A percentile compares a stretch with the other conserved stretches of the same genome.
Evolutionary conservation across 2,113 vertebrate genomes (phyloP).

Genomic region (Dromas ardeola): DNA sequence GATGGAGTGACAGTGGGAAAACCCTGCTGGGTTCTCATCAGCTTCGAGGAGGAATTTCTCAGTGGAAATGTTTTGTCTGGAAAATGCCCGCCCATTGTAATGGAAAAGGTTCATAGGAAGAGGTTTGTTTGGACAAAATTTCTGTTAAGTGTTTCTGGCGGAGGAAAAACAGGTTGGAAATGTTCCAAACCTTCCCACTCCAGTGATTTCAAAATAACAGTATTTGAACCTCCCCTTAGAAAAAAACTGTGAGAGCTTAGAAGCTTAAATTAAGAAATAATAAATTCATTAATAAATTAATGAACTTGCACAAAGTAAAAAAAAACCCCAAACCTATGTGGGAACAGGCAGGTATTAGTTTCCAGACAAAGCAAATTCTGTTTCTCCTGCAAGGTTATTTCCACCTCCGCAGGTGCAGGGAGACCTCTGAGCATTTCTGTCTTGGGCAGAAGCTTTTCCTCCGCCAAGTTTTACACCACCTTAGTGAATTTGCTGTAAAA

Average conservation of each 20-base stretch:
- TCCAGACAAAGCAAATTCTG: neutral
- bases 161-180: conserved; percentile 17
- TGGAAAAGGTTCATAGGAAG: conserved; percentile 28
- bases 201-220: neutral
- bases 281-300: neutral
- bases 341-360: neutral
- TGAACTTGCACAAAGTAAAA: too few relatives aligned
- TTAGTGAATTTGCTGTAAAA: neutral
- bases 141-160: conserved; percentile 6
- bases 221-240: neutral
- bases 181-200: neutral
- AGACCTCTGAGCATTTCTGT: neutral
- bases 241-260: neutral
- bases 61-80: conserved; percentile 51
- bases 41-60: neutral
- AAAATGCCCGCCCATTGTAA: conserved; percentile 19
- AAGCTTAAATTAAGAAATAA: neutral
- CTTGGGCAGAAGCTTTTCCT: neutral
- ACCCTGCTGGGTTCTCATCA: neutral
- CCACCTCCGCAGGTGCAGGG: neutral
- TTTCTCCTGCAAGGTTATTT: neutral
- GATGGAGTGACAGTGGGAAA: conserved; percentile 7
- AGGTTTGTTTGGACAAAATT: conserved; percentile 51
- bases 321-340: neutral
- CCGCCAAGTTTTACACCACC: neutral